A percentile compares a stretch with the other conserved stretches of the same genome.
Evolutionary conservation across 2,113 vertebrate species (phyloP).

Genomic region (Tenebrosternarchus preto): DNA sequence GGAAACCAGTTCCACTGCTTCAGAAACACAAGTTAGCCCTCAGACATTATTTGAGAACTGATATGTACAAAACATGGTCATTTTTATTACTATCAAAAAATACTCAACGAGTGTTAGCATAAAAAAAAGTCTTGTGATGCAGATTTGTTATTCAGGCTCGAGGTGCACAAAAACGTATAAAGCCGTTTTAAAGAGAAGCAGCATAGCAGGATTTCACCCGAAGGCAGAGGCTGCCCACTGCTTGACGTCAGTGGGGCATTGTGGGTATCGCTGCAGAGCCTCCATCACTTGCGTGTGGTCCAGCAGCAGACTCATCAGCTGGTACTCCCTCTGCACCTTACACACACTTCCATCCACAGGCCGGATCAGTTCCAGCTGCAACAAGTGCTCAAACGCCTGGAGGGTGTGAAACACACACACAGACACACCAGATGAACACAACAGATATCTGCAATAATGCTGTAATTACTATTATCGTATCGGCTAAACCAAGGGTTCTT

Average conservation of each 20-base stretch:
- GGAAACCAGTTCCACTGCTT: too few relatives aligned
- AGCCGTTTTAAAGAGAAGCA: too few relatives aligned
- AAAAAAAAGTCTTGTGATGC: background rate
- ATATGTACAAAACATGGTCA: too few relatives aligned
- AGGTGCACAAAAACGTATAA: too few relatives aligned
- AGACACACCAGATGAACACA: background rate
- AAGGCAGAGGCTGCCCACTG: conserved; percentile 90
- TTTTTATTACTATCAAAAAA: too few relatives aligned
- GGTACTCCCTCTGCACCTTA: conserved; percentile 84
- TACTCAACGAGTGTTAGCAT: too few relatives aligned
- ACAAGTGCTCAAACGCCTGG: conserved; percentile 92
- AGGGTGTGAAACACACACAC: conserved; percentile 8
- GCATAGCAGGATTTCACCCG: too few relatives aligned
- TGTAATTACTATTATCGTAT: conserved; percentile 26
- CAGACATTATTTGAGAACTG: too few relatives aligned
- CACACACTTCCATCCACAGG: conserved; percentile 75
- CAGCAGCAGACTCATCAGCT: conserved; percentile 85
- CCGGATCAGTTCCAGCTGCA: conserved; percentile 89
- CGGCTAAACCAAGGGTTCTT: conserved; percentile 30
- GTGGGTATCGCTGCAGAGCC: conserved; percentile 89
- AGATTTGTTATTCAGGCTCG: background rate
- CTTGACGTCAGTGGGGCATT: conserved; percentile 90
- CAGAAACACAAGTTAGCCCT: too few relatives aligned
- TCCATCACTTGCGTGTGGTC: conserved; percentile 91
- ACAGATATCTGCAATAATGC: background rate